Base-by-base conservation (phyloP, 2,113 vertebrate species). In the Mobula hypostoma region DNA sequence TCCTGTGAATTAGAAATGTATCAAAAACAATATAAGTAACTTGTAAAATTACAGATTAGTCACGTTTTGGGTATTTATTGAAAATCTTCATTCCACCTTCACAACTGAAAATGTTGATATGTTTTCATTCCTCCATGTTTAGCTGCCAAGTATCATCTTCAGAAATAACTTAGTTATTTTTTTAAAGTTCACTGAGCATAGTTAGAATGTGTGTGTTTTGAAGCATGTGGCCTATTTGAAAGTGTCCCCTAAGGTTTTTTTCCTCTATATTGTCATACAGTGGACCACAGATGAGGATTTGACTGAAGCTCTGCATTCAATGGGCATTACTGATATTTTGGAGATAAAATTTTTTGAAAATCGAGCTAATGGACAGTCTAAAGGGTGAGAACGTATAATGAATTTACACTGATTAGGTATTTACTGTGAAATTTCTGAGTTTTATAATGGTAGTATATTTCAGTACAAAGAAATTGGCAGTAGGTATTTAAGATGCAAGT, bases 261-360 rank as follows among this genome's bases (percentile, higher is more conserved):
- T 79, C 17, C 40, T 94, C 82, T 5, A 58, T 94, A 0, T 66
- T 95, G 24, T 96, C 95, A 96, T 97, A 79, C 97, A 99, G 99
- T 99, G 99, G 99, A 99, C 99, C 82, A 99, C 99, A 95, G 99
- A 99, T 97, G 99, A 99, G 96, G 99, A 99, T 95, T 96, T 99
- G 95, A 99, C 98, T 92, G 99, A 99, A 96, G 98, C 99, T 94
- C 98, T 99, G 95, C 98, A 98, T 95, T 98, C 98, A 68, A 96
- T 99, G 95, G 99, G 99, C 95, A 98, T 99, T 95, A 98, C 97
- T 96, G 99, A 99, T 96, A 97, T 99, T 96, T 97, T 99, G 95
- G 99, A 99, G 96, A 99, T 99, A 95, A 99, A 99, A 95, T 99
- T 99, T 96, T 99, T 99, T 97, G 99, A 99, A 97, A 99, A 99